A percentile compares a stretch with the other conserved stretches of the same genome.
Conservation (phyloP, 2,113 vertebrate species). For the Vidua macroura region DNA sequence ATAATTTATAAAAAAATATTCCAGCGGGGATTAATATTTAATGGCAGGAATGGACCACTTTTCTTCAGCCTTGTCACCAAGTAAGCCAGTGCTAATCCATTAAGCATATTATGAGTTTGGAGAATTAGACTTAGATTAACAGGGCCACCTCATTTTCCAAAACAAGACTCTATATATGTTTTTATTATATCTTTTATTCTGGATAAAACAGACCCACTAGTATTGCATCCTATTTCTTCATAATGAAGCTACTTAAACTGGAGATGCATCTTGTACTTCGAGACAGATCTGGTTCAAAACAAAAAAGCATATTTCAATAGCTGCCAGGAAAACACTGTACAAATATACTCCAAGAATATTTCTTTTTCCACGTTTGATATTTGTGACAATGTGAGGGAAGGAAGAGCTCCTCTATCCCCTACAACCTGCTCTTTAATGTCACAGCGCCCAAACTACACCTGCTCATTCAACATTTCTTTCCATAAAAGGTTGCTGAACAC, state of each 20-base stretch:
- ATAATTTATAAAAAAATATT: not conserved
- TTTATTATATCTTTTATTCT: not conserved
- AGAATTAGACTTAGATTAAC: slow-evolving; percentile 45
- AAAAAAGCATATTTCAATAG: not conserved
- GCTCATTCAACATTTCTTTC: not conserved
- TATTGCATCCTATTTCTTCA: not conserved
- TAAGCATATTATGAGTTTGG: slow-evolving; percentile 56
- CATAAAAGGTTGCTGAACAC: fast-evolving
- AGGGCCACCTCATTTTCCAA: slow-evolving; percentile 58
- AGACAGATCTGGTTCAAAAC: not conserved
- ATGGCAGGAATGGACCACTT: slow-evolving; percentile 19
- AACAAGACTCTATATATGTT: not conserved
- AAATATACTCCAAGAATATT: not conserved
- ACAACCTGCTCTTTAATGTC: not conserved
- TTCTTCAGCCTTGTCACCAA: slow-evolving; percentile 40
- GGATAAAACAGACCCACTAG: not conserved
- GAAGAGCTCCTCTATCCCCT: not conserved
- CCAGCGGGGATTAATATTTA: not conserved
- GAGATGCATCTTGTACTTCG: not conserved
- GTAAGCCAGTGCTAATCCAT: slow-evolving; percentile 52
- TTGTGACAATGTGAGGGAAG: not conserved
- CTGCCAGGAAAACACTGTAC: not conserved
- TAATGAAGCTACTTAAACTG: not conserved
- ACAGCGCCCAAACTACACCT: not conserved
- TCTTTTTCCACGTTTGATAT: not conserved